These are phyloP conservation scores for Pholis gunnellus DNA, from an alignment of 2,113 vertebrate genomes.

Conservation along the genomic window DNA sequence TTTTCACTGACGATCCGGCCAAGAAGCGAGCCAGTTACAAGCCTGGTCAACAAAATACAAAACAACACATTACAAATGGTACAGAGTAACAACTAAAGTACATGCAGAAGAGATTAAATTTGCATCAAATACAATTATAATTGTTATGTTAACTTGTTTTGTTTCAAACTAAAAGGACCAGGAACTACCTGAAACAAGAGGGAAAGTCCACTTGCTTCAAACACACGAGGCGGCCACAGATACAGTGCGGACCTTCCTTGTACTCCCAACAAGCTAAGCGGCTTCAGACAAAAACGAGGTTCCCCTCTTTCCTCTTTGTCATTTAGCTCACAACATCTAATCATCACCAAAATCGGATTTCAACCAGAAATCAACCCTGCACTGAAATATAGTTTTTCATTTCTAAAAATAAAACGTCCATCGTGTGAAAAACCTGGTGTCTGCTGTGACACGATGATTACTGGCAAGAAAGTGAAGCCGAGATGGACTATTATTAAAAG, in stretches of 20 bases:
- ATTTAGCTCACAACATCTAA: not conserved
- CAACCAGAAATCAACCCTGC: not conserved
- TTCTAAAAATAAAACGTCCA: conserved; percentile 5
- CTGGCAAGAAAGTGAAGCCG: conserved; percentile 25
- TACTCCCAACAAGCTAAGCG: not conserved
- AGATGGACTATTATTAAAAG: conserved; percentile 39
- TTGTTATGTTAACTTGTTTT: not conserved
- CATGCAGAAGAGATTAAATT: not conserved
- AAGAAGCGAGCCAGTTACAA: not conserved
- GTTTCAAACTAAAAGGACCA: not conserved
- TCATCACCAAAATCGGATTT: not conserved
- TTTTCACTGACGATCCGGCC: no score
- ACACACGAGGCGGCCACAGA: no score
- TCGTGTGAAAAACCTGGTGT: conserved; percentile 1
- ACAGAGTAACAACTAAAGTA: not conserved
- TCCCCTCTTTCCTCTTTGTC: not conserved
- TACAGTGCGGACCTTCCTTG: no score
- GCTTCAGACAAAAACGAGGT: no score
- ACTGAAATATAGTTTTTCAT: not conserved
- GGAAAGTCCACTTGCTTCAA: not conserved
- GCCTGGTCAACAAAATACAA: not conserved
- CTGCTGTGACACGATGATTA: conserved; percentile 19
- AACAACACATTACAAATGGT: not conserved
- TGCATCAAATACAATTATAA: no score
- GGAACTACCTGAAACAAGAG: not conserved